These are phyloP conservation scores for Colius striatus DNA, from an alignment of 2,113 vertebrate species.

Conservation along the genomic window DNA sequence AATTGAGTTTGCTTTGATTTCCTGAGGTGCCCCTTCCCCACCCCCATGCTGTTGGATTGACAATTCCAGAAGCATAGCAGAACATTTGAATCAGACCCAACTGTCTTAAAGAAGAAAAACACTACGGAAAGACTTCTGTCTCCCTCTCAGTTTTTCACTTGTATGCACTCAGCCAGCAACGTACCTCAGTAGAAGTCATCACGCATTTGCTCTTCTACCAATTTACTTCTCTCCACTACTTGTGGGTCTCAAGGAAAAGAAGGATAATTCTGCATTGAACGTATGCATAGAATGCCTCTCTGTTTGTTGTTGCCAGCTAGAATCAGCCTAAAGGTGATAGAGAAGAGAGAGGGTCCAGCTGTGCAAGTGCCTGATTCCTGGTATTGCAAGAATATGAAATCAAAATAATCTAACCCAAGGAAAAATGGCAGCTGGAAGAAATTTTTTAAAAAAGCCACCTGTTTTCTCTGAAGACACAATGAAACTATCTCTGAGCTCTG, in stretches of 20 bases:
- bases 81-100: conserved; percentile 45
- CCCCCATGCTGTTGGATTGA: conserved; percentile 56
- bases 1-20: conserved; percentile 79
- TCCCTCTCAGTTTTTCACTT: neutral
- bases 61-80: conserved; percentile 50
- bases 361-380: neutral
- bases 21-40: conserved; percentile 56
- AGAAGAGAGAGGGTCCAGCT: neutral
- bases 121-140: neutral
- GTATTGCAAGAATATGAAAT: neutral
- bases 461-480: neutral
- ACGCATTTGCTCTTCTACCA: neutral
- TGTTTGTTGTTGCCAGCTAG: neutral
- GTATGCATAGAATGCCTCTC: neutral
- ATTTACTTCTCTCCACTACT: neutral
- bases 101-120: conserved; percentile 50
- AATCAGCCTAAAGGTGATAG: neutral
- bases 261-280: neutral
- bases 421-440: neutral
- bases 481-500: neutral
- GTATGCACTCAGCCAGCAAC: neutral
- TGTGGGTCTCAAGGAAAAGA: neutral
- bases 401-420: neutral
- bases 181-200: neutral
- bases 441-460: neutral